These are phyloP conservation scores for Orthonyx spaldingii DNA, from an alignment of 2,113 vertebrate genomes.

Conservation along the genomic window DNA sequence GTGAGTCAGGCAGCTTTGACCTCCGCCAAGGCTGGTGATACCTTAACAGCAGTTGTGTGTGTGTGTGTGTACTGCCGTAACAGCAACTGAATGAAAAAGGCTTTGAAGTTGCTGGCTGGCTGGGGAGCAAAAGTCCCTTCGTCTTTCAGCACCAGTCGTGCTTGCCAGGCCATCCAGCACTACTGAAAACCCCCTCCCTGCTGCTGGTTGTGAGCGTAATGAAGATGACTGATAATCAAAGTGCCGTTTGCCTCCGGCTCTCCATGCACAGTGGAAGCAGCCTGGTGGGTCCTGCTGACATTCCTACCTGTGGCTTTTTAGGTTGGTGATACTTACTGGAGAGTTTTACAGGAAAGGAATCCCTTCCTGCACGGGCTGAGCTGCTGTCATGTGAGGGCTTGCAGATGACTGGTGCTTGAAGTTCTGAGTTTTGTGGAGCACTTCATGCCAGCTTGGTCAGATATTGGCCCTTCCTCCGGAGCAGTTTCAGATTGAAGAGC, in stretches of 20 bases:
- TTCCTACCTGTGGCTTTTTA: not conserved
- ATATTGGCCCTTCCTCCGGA: not conserved
- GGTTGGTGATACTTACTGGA: not conserved
- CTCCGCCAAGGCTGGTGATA: not conserved
- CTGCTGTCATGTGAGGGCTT: not conserved
- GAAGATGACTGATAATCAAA: not conserved
- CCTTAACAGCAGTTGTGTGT: not conserved
- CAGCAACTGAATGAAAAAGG: not conserved
- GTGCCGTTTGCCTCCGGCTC: not conserved
- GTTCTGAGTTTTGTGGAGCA: not conserved
- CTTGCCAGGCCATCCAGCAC: not conserved
- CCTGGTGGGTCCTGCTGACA: not conserved
- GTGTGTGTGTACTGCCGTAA: not conserved
- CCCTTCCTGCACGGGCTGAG: not conserved
- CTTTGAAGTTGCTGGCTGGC: conserved; percentile 35
- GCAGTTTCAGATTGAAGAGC: not conserved
- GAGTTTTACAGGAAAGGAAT: not conserved
- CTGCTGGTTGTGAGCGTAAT: not conserved
- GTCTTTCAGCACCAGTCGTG: not conserved
- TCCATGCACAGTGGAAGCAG: not conserved
- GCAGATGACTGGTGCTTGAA: not conserved
- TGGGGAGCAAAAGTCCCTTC: conserved; percentile 6
- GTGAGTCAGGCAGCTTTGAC: not conserved
- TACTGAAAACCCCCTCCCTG: not conserved
- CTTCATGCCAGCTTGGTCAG: not conserved